These are phyloP conservation scores for Hydra vulgaris DNA, from an alignment of 30 jellyfish, hydroid and myxozoan species.

Conservation along the genomic window DNA sequence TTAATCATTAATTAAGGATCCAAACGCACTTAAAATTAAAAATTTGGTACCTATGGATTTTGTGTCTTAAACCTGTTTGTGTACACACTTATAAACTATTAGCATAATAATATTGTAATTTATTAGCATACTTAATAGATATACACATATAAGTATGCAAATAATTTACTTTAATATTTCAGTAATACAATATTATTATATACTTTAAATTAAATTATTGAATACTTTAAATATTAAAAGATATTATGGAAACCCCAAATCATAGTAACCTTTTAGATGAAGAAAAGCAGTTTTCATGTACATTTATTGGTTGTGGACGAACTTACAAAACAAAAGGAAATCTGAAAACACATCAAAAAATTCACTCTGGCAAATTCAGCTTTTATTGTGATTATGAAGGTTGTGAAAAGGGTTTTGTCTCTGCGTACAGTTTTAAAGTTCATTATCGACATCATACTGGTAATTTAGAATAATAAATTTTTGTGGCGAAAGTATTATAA, in stretches of 20 bases:
- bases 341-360: constrained; percentile 60
- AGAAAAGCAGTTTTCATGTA: constrained; percentile 64
- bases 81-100: too few species aligned
- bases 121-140: too few species aligned
- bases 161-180: too few species aligned
- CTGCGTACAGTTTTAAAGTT: constrained; percentile 75
- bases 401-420: constrained; percentile 72
- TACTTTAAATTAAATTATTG: too few species aligned
- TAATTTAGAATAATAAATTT: not conserved
- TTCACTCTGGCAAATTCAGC: constrained; percentile 70
- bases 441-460: constrained; percentile 83
- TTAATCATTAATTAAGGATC: too few species aligned
- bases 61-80: too few species aligned
- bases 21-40: too few species aligned
- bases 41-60: too few species aligned
- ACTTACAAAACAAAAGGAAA: constrained; percentile 80
- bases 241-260: not conserved
- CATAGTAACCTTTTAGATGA: not conserved
- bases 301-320: constrained; percentile 63
- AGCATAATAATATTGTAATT: too few species aligned
- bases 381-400: constrained; percentile 74
- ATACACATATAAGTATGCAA: too few species aligned
- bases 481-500: not conserved
- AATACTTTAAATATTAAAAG: too few species aligned
- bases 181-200: too few species aligned